Conservation (phyloP, 2,113 vertebrate species). For the Mandrillus leucophaeus region DNA sequence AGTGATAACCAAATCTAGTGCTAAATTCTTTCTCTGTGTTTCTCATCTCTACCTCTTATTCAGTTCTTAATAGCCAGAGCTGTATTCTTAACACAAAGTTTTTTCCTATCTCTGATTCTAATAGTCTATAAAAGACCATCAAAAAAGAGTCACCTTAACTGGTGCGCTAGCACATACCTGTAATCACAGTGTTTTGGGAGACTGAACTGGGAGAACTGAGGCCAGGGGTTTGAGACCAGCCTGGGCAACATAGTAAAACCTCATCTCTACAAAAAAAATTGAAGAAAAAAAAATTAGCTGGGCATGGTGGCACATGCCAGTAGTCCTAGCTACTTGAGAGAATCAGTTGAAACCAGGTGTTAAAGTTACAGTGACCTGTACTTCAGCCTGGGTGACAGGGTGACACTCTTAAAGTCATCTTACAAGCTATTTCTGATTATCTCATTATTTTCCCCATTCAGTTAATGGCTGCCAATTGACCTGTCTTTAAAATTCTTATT, state of each 20-base stretch:
- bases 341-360: too few species aligned
- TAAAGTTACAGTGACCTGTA: too few species aligned
- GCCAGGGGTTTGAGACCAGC: too few species aligned
- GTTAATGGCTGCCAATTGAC: neutral
- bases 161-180: too few species aligned
- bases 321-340: too few species aligned
- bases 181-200: too few species aligned
- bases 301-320: too few species aligned
- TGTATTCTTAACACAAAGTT: neutral
- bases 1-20: conserved; percentile 18
- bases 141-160: neutral
- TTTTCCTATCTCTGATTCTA: neutral
- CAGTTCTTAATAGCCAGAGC: conserved; percentile 30
- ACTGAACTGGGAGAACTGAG: too few species aligned
- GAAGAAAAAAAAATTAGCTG: too few species aligned
- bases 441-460: neutral
- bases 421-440: conserved; percentile 9
- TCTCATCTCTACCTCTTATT: neutral
- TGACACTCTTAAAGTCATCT: neutral
- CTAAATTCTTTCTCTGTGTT: conserved; percentile 34
- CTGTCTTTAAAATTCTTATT: conserved; percentile 20
- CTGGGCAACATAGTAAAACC: too few species aligned
- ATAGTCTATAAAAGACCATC: neutral
- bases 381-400: too few species aligned
- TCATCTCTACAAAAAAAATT: too few species aligned